These are phyloP conservation scores for Triplophysa siluroides DNA, from an alignment of 2,113 vertebrate species.

Conservation along the genomic window DNA sequence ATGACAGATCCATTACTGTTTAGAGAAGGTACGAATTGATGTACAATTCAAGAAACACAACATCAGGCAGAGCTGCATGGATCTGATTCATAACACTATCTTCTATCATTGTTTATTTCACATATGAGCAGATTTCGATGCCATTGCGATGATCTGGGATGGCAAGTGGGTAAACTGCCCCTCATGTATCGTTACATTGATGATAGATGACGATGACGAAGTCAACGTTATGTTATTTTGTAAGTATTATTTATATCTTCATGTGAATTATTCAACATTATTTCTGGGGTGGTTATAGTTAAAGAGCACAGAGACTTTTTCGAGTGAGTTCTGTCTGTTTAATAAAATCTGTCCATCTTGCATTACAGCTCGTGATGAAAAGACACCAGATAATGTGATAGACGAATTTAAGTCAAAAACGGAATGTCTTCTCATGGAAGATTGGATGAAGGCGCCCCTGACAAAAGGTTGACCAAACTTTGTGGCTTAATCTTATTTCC, in stretches of 20 bases:
- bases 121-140: not conserved
- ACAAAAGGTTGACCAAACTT: slow-evolving; percentile 31
- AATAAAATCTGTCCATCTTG: not conserved
- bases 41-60: not conserved
- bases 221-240: slow-evolving; percentile 32
- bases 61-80: not conserved
- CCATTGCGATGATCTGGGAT: slow-evolving; percentile 22
- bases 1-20: not conserved
- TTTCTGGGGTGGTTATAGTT: too few relatives aligned
- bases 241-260: slow-evolving; percentile 29
- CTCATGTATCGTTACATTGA: slow-evolving; percentile 33
- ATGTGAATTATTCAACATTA: too few relatives aligned
- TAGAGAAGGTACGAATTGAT: slow-evolving; percentile 22
- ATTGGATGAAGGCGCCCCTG: slow-evolving; percentile 11
- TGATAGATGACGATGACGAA: not conserved
- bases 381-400: not conserved
- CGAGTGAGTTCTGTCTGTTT: not conserved
- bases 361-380: slow-evolving; percentile 35
- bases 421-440: slow-evolving; percentile 8
- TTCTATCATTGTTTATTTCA: not conserved
- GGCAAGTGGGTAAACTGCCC: slow-evolving; percentile 43
- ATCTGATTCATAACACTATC: not conserved
- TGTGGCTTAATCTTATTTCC: not conserved
- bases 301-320: too few relatives aligned
- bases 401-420: slow-evolving; percentile 37